Evolutionary conservation across 1,140 invertebrate species (phyloP), one percentile per base, ranked within the genome.

Genomic region (Pectinophora gossypiella): DNA sequence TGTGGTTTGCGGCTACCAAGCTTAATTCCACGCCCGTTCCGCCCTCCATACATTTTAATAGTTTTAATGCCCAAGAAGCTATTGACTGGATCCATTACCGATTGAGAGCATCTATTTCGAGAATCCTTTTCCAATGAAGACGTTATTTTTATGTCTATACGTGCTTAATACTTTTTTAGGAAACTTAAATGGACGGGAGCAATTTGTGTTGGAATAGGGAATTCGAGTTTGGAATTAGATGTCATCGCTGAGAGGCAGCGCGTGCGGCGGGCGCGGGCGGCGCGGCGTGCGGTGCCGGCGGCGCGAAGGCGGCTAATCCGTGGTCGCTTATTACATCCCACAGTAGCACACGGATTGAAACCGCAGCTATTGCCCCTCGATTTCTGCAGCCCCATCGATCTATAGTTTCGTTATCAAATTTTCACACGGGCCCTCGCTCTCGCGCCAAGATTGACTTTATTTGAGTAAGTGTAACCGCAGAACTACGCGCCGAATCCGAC

Each of bases 371-470:
- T 58, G 68, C 67, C 73, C 65, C 68, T 68, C 73, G 72, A 77
- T 83, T 75, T 70, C 77, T 75, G 73, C 78, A 82, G 74, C 72
- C 76, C 72, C 76, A 76, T 82, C 79, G 77, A 83, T 85, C 77
- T 70, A 79, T 79, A 76, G 82, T 76, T 86, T 75, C 71, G 83
- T 83, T 86, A 85, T 86, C 80, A 85, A 86, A 86, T 85, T 86
- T 86, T 86, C 83, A 86, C 83, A 86, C 83, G 81, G 68, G 67
- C 73, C 72, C 72, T 63, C 65, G 61, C 53, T 58, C 61, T 56
- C 55, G 70, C 71, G 67, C 76, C 80, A 76, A 84, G 80, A 86
- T 84, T 77, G 80, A 78, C 76, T 86, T 81, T 86, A 86, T 86
- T 86, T 86, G 83, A 78, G 74, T 70, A 86, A 84, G 77, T 78